These are phyloP conservation scores for mouse (Mus musculus) DNA, from an alignment of 2,113 vertebrate species.

Conservation along the genomic window GRCm39 chr12:70016501-70017000, in stretches of 20 bases:
- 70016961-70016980: constrained; percentile 36
- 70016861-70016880: not conserved
- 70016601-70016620: constrained; percentile 1
- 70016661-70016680: constrained; percentile 1
- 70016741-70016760: not conserved
- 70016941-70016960: constrained; percentile 41
- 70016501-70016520: not conserved
- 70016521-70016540: not conserved
- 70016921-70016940: not conserved
- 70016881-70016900: not conserved
- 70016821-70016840: constrained; percentile 50
- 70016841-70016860: constrained; percentile 65
- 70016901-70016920: not conserved
- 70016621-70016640: constrained; percentile 30
- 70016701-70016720: constrained; percentile 27
- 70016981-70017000: constrained; percentile 71
- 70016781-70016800: not conserved
- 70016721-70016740: not conserved
- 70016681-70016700: constrained; percentile 51
- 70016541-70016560: not conserved
- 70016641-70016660: constrained; percentile 20
- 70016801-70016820: constrained; percentile 37
- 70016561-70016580: not conserved
- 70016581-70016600: not conserved
- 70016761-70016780: not conserved